Evolutionary conservation across 2,888 invertebrate species (phyloP).

Genomic region (Dichetophora obliterata): DNA sequence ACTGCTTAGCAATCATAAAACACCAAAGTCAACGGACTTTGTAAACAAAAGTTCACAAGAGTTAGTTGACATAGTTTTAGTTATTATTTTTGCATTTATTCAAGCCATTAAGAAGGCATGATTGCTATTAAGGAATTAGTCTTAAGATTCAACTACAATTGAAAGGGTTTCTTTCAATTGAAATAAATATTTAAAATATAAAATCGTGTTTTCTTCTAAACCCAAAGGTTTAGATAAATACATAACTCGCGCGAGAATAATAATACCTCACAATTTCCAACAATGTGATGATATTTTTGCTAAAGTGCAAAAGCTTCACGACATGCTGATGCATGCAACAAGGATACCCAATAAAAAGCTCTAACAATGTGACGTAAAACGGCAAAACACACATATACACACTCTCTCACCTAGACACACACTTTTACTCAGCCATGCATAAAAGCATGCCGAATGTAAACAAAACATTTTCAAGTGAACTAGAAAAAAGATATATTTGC

Average conservation of each 20-base stretch:
- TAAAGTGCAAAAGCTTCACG: slow-evolving; percentile 48
- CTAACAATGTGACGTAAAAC: slow-evolving; percentile 22
- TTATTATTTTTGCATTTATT: too few relatives aligned
- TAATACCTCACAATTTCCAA: slow-evolving; percentile 24
- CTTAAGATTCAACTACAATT: too few relatives aligned
- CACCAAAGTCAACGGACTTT: too few relatives aligned
- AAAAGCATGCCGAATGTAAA: slow-evolving; percentile 19
- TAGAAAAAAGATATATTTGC: not conserved
- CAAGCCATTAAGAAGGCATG: too few relatives aligned
- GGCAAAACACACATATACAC: not conserved
- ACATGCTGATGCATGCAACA: slow-evolving; percentile 19
- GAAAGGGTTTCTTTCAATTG: too few relatives aligned
- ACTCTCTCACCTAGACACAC: not conserved
- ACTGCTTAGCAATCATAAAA: too few relatives aligned
- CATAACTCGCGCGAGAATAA: not conserved
- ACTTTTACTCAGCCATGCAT: not conserved
- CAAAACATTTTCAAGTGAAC: slow-evolving; percentile 16
- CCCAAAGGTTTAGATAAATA: too few relatives aligned
- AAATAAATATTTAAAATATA: too few relatives aligned
- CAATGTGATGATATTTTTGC: slow-evolving; percentile 43
- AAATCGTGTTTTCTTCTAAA: too few relatives aligned
- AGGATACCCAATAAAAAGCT: slow-evolving; percentile 6
- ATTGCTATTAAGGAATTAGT: too few relatives aligned
- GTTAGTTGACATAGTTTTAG: too few relatives aligned
- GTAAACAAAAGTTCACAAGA: too few relatives aligned